phyloP scores from a whole-genome alignment of 1,140 invertebrate genomes.

The Diploscapter pachys region DNA sequence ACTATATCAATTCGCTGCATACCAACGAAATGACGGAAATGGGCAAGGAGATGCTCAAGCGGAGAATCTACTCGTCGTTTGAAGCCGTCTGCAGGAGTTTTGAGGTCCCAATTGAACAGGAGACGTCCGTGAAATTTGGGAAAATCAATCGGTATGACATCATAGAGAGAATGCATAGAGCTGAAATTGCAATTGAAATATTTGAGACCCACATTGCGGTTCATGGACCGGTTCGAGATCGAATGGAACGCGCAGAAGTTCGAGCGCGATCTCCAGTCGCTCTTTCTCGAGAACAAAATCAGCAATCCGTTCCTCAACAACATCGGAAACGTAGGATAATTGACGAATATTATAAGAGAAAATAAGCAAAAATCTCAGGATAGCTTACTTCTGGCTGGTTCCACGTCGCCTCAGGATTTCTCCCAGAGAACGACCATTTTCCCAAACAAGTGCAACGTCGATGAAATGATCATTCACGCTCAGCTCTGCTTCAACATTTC shows the following conservation, averaged over 20 bases:
- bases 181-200: not conserved
- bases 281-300: conserved; percentile 29
- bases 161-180: not conserved
- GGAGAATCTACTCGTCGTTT: conserved; percentile 15
- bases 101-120: conserved; percentile 11
- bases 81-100: conserved; percentile 13
- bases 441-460: conserved; percentile 20
- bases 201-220: conserved; percentile 16
- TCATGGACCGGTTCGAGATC: conserved; percentile 22
- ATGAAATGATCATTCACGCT: conserved; percentile 13
- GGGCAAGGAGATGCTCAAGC: conserved; percentile 14
- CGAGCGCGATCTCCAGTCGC: conserved; percentile 26
- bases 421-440: conserved; percentile 25
- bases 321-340: conserved; percentile 8
- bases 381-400: conserved; percentile 1
- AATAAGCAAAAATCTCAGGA: conserved; percentile 1
- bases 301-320: conserved; percentile 10
- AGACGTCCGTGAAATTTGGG: conserved; percentile 1
- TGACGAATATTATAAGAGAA: not conserved
- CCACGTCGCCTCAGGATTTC: conserved; percentile 17
- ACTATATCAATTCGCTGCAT: conserved; percentile 21
- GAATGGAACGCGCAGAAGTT: conserved; percentile 25
- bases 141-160: too few relatives aligned
- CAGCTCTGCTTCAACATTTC: conserved; percentile 26
- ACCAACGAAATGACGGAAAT: conserved; percentile 28